Evolutionary conservation across 64 coral and sea anemone genomes (phyloP).

Genomic region (Acropora tenuis): DNA sequence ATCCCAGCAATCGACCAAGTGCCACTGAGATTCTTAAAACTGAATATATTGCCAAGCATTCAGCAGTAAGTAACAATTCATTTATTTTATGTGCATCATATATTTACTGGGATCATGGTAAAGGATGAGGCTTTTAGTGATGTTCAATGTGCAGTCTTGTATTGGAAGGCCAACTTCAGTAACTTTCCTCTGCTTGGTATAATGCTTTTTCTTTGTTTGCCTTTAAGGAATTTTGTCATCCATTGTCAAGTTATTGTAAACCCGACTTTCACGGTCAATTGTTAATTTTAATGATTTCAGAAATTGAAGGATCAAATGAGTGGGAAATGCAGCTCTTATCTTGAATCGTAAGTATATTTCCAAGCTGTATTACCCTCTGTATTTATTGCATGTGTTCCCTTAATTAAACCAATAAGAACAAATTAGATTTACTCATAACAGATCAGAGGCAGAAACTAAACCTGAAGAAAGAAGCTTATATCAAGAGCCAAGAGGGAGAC

Average conservation of each 20-base stretch:
- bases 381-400: neutral
- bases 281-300: neutral
- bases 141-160: neutral
- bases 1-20: slow-evolving; percentile 81
- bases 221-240: no score
- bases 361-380: neutral
- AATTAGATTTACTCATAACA: neutral
- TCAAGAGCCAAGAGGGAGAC: slow-evolving; percentile 67
- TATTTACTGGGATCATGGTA: neutral
- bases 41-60: slow-evolving; percentile 84
- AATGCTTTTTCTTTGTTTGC: neutral
- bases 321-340: slow-evolving; percentile 15
- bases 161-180: neutral
- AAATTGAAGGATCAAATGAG: slow-evolving; percentile 58
- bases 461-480: slow-evolving; percentile 19
- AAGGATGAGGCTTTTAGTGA: neutral
- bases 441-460: neutral
- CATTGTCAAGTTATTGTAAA: no score
- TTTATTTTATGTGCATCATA: neutral
- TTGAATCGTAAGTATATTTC: neutral
- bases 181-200: no score
- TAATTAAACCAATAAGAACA: neutral
- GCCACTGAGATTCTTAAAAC: slow-evolving; percentile 74
- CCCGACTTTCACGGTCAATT: neutral
- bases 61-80: slow-evolving; percentile 52